Base-by-base conservation (phyloP, 30 jellyfish, hydroid and myxozoan genomes). In the Pelagia noctiluca region DNA sequence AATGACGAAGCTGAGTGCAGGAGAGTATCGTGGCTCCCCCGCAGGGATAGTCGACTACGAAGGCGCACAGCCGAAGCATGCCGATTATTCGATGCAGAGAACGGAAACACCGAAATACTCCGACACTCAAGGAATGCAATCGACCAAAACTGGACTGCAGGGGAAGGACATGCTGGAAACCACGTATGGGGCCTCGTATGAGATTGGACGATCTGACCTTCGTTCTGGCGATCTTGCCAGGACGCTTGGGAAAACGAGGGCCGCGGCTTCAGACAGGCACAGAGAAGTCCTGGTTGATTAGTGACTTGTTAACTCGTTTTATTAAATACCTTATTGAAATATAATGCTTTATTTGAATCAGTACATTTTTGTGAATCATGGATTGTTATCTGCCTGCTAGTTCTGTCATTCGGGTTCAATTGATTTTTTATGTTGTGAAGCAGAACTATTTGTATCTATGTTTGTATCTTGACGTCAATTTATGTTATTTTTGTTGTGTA, bases 191-290 rank as follows among this genome's bases (percentile, higher is more conserved):
- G 88, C 95, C 19, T 70, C 95, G 38, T 85, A 85, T 26, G 73
- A 85, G 29, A 81, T 48, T 16, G 84, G 81, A 13, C 26, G 64
- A 19, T 36, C 70, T 8, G 77, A 74, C 29, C 31, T 85, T 61
- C 89, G 95, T 2, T 85, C 95, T 38, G 95, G 95, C 8, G 95
- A 85, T 49, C 79, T 86, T 19, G 85, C 90, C 2, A 86, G 96
- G 47, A 77, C 96, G 3, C 78, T 86, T 8, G 87, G 86, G 0
- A 70, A 63, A 70, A 67, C 87, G 25, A 36, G 80, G 62, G 35
- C 50, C 60, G 63, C 75, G 16, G 63, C 75, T 0, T 11, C 73
- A 25, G 48, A 50, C 25, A 71, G 26, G 33, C 25, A 67, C 49
- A 50, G 65, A 42, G 91, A 65, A n/a, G 11, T 81, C 24, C 42